These are phyloP conservation scores for Phenganax stokvisi DNA, from an alignment of 92 coral and sea anemone genomes.

Conservation along the genomic window DNA sequence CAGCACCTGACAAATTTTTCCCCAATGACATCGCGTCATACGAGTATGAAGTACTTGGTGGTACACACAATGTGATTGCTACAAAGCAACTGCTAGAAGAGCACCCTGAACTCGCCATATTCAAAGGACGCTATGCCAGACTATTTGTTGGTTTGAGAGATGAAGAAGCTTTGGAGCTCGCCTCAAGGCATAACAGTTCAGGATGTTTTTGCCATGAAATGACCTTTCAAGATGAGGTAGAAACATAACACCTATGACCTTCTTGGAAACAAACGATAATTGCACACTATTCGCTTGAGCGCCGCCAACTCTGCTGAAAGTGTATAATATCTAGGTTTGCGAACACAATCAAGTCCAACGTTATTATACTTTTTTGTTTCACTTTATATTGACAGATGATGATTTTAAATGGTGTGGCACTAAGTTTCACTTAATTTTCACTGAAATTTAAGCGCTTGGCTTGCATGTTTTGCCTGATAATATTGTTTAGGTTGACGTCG, in stretches of 20 bases:
- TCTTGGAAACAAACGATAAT: no score
- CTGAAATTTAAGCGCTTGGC: no score
- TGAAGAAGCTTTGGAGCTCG: slow-evolving; percentile 57
- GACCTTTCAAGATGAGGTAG: slow-evolving; percentile 55
- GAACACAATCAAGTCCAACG: background rate
- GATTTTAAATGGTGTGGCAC: no score
- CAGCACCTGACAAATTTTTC: background rate
- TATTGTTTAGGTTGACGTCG: background rate
- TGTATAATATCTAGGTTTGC: no score
- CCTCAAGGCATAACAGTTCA: slow-evolving; percentile 50
- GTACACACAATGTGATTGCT: slow-evolving; percentile 45
- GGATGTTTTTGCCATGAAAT: slow-evolving; percentile 50
- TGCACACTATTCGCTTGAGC: no score
- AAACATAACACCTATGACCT: background rate
- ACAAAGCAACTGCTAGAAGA: slow-evolving; percentile 38
- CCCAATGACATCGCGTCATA: background rate
- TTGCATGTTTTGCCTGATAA: no score
- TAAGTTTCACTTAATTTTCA: no score
- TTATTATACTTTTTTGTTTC: background rate
- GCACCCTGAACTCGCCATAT: slow-evolving; percentile 5
- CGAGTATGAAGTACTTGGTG: slow-evolving; percentile 51
- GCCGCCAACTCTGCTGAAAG: no score
- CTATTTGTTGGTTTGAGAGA: slow-evolving; percentile 46
- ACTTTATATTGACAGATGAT: no score
- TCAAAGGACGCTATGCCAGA: slow-evolving; percentile 37